These are phyloP conservation scores for Solenodon paradoxus DNA, from an alignment of 2,113 vertebrate genomes.

Conservation along the genomic window DNA sequence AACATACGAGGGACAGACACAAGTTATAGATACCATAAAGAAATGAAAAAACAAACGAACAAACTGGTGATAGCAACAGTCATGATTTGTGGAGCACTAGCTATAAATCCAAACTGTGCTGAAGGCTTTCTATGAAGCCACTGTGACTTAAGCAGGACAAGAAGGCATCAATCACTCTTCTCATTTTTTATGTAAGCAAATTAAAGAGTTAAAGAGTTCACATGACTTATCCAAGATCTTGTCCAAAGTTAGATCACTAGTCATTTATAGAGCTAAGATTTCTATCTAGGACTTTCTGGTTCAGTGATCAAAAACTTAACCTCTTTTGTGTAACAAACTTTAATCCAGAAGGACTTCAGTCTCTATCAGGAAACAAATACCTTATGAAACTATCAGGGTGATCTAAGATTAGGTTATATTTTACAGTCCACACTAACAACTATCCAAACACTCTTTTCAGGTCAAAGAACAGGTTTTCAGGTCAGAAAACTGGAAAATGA, in stretches of 20 bases:
- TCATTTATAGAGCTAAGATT: neutral
- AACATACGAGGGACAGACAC: neutral
- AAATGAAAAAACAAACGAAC: slow-evolving; percentile 15
- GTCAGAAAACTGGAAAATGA: neutral
- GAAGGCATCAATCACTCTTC: neutral
- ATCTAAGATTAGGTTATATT: neutral
- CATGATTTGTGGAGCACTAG: neutral
- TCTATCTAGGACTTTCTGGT: neutral
- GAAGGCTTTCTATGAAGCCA: neutral
- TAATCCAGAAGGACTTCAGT: neutral
- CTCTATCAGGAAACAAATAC: neutral
- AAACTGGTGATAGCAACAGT: neutral
- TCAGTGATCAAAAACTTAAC: neutral
- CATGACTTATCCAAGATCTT: neutral
- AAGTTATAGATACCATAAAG: neutral
- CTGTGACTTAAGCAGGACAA: neutral
- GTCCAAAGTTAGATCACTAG: neutral
- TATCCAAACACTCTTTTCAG: neutral
- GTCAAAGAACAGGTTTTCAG: no score
- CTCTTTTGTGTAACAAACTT: neutral
- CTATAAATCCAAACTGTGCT: neutral
- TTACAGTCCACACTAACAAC: neutral
- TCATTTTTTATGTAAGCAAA: neutral
- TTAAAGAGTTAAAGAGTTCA: neutral
- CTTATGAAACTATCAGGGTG: neutral